Evolutionary conservation across 2,113 vertebrate species (phyloP).

Genomic region (Dicerorhinus sumatrensis): DNA sequence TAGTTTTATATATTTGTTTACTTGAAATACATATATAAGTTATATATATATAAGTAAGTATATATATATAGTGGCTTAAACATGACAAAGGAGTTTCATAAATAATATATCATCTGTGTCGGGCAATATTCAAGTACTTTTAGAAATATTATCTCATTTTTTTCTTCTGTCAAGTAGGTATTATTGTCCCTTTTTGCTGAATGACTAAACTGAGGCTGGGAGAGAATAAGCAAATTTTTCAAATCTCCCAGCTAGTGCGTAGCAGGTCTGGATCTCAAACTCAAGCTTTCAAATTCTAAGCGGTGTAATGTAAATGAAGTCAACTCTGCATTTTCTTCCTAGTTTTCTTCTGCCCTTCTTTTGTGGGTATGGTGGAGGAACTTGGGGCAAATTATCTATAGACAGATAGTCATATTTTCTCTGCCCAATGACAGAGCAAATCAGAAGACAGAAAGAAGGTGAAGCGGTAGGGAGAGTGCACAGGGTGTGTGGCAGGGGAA

Average conservation of each 20-base stretch:
- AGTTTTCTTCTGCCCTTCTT: background rate
- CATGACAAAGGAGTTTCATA: background rate
- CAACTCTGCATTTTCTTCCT: background rate
- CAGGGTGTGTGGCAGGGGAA: background rate
- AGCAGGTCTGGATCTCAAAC: background rate
- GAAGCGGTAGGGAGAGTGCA: accelerated
- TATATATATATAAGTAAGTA: too few species aligned
- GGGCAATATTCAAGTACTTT: background rate
- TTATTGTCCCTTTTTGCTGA: background rate
- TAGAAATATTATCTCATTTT: background rate
- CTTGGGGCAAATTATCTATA: background rate
- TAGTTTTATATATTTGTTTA: background rate
- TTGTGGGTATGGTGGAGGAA: background rate
- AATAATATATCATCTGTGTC: background rate
- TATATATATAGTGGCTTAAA: background rate
- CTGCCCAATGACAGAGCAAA: background rate
- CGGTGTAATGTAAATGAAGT: background rate
- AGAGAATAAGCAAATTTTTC: background rate
- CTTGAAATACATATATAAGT: too few species aligned
- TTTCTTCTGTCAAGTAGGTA: background rate
- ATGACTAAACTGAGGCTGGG: background rate
- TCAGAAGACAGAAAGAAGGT: background rate
- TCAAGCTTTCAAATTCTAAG: background rate
- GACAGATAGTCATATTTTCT: background rate
- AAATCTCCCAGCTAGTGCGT: background rate